Base-by-base conservation (phyloP, 2,113 vertebrate species). In the Oreochromis niloticus region DNA sequence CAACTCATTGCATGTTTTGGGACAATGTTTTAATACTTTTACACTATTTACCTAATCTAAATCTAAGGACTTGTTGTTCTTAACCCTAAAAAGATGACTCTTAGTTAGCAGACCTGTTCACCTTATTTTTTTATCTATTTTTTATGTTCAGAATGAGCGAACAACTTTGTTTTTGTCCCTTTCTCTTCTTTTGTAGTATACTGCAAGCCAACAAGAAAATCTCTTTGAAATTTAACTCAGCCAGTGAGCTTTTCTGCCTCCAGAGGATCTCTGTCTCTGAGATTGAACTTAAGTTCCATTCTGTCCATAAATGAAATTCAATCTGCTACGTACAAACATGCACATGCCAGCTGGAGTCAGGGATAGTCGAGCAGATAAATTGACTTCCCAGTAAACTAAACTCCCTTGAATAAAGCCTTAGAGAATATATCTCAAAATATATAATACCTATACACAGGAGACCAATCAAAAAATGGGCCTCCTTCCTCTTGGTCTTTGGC, bases 231-330 rank as follows among this genome's bases (percentile, higher is more conserved):
- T 81, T 48, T 3, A 59, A 71, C 46, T 86, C 8, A 39, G 68
- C 48, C 86, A 48, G 32, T 46, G 48, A 91, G 34, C 80, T 34
- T 88, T 86, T 87, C 59, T 73, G 39, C 82, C 71, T 88, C 59
- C 85, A 34, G 13, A 82, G 63, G 30, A 85, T 85, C 81, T 79
- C 91, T 66, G 88, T 59, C 50, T 84, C 54, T 30, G n/a, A 87
- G 54, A 87, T 80, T 55, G 46, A 80, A 84, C 48, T 75, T 14
- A 81, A 86, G 46, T 84, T 92, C 46, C 59, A 80, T 48, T 91
- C 93, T 85, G 88, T 85, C 79, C 79, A 54, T 93, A 48, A 94
- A 94, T 95, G 92, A 91, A 93, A 95, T 91, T 85, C 94, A 93
- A 92, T 94, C 92, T 95, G 93, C 85, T 87, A 16, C 63, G 27